Base-by-base conservation (phyloP, 2,888 invertebrate species). In the Augochlorella aurata region DNA sequence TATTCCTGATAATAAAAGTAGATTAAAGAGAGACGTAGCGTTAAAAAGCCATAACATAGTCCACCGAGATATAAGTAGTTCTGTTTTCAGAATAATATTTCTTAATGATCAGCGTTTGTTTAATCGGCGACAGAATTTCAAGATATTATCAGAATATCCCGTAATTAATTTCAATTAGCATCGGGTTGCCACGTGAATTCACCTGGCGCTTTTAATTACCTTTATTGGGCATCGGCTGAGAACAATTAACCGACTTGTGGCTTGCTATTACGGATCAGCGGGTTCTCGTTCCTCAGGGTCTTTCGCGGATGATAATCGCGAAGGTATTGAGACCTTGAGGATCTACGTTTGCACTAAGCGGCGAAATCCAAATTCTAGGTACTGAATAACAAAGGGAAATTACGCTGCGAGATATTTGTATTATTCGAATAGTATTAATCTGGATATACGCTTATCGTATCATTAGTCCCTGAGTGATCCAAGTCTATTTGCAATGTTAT, bases 221-320 rank as follows among this genome's bases (percentile, higher is more conserved):
- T 44, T 38, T 49, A 50, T 58, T 49, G 67, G 45, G 21, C 58
- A 66, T 67, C 47, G 52, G 67, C 29, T 47, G 70, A 54, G 70
- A 70, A 44, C 52, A 70, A 70, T 70, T 52, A 70, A 54, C 14
- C 44, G 38, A 44, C 44, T 44, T 52, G 44, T 24, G 44, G 49
- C 63, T 63, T 38, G n/a, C 29, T 49, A 73, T 73, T 73, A 65
- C 63, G 63, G 72, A 63, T 68, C 68, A 61, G 66, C 16, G 74
- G 58, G 29, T 65, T 52, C 67, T 45, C 58, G 16, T 49, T 38
- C 49, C 49, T 9, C 63, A 21, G 38, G 38, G 29, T 73, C 63
- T 63, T 49, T 63, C 63, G 47, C 63, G 14, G 21, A 65, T 29
- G n/a, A 16, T 18, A 73, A 73, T 73, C 38, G 63, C 0, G 21